These are phyloP conservation scores for Drosophila nigromelanica DNA, from an alignment of 1,140 invertebrate species.

Conservation along the genomic window DNA sequence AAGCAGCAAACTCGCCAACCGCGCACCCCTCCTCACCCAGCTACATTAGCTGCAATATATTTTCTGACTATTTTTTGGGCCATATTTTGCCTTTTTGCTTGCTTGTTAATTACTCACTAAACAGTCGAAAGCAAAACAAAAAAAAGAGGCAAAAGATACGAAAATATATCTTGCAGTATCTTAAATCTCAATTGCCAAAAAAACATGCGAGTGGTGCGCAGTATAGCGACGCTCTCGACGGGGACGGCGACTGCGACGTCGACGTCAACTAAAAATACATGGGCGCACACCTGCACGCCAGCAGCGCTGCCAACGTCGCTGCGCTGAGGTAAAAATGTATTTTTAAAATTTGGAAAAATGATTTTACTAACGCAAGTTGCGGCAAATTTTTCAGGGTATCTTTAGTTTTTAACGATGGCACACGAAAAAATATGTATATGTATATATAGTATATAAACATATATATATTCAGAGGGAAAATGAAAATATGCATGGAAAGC, in stretches of 20 bases:
- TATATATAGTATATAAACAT: conserved; percentile 21
- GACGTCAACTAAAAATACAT: conserved; percentile 70
- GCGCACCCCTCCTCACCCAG: background rate
- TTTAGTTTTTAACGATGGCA: conserved; percentile 35
- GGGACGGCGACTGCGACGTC: background rate
- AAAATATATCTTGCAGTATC: conserved; percentile 21
- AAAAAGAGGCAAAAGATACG: conserved; percentile 8
- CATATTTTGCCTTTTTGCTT: conserved; percentile 25
- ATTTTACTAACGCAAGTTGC: conserved; percentile 46
- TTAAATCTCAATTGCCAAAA: conserved; percentile 40
- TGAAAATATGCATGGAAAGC: conserved; percentile 60
- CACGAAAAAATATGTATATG: conserved; percentile 9
- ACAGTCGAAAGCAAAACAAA: conserved; percentile 49
- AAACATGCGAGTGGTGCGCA: conserved; percentile 68
- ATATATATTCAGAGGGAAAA: conserved; percentile 27
- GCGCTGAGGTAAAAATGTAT: conserved; percentile 78
- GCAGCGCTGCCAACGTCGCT: conserved; percentile 25
- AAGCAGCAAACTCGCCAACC: background rate
- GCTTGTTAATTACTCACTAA: conserved; percentile 79
- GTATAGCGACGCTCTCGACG: conserved; percentile 26
- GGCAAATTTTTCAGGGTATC: conserved; percentile 37
- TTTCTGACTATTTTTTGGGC: conserved; percentile 1
- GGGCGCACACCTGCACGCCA: conserved; percentile 70
- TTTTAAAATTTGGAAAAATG: conserved; percentile 80
- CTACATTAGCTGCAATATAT: background rate